Percentiles rank a stretch among this genome's conserved stretches.
phyloP scores from a whole-genome alignment of 2,797 vertebrate species.

The Cynodonichthys magdalenae region DNA sequence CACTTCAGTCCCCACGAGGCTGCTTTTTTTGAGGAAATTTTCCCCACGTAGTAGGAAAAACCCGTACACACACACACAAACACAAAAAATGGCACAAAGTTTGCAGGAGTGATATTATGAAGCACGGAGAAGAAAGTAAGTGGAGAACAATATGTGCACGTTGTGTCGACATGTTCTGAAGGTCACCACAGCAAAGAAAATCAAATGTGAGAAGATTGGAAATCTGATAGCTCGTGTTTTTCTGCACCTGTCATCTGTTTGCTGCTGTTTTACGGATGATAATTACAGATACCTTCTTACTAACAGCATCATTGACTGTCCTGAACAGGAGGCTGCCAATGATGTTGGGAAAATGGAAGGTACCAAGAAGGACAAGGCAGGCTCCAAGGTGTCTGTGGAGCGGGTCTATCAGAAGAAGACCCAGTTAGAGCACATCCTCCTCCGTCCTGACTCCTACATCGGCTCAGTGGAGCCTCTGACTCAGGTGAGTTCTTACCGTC shows the following conservation, averaged over 20 bases:
- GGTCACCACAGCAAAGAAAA: no score
- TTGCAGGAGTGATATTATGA: no score
- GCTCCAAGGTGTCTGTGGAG: slow-evolving; percentile 95
- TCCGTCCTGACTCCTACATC: slow-evolving; percentile 97
- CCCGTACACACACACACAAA: no score
- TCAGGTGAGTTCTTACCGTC: slow-evolving; percentile 80
- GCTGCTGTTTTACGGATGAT: neutral
- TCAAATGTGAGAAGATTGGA: no score
- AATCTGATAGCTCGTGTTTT: no score
- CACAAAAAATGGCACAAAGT: no score
- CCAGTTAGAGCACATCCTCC: slow-evolving; percentile 97
- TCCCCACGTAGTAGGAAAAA: no score
- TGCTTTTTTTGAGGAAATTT: no score
- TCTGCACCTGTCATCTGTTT: neutral
- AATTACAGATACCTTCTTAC: neutral
- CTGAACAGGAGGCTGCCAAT: slow-evolving; percentile 90
- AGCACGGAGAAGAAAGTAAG: no score
- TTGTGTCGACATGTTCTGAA: no score
- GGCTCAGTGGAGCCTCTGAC: slow-evolving; percentile 94
- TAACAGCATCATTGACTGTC: slow-evolving; percentile 82
- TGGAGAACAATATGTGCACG: no score
- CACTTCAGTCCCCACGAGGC: no score
- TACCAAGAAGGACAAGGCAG: slow-evolving; percentile 91
- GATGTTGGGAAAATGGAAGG: slow-evolving; percentile 85
- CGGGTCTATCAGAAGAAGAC: slow-evolving; percentile 99